Evolutionary conservation across 1,140 invertebrate genomes (phyloP), one percentile per base, ranked within the genome.

Genomic region (Dendroctonus valens): DNA sequence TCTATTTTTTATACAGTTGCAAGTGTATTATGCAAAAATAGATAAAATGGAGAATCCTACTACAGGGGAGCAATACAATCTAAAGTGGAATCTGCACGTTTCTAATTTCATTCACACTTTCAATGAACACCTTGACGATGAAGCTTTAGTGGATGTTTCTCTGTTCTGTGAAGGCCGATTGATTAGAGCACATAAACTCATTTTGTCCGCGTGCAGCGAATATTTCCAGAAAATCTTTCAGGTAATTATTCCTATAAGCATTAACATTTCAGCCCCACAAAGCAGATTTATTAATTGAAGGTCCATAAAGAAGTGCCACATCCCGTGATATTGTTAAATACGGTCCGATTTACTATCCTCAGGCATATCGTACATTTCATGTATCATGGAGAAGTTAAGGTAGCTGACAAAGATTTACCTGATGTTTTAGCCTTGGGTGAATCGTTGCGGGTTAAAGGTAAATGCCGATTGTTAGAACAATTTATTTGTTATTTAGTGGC

Each of bases 111-210:
- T 85, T 26, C 80, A 81, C 74, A 80, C 84, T n/a, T 83, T 86
- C 70, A 71, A 77, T 12, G 81, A 84, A 68, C 79, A 85, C 54
- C 78, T 83, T 41, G 77, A 76, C 49, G 75, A 74, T 53, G 82
- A 84, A 73, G 69, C 73, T 60, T 72, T 85, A 40, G 83, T 84
- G 12, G 84, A 86, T 77, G 83, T 85, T n/a, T 85, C 84, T 8
- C 70, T 86, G 42, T 79, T 80, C 41, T 84, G 83, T 74, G 81
- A 85, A 67, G 84, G 83, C 9, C 77, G 80, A 46, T 82, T 79
- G 67, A 73, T 86, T 9, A 84, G 83, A 72, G 83, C 83, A 7
- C 84, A 86, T 71, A 82, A 83, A 74, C 78, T 86, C 69, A 80
- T 86, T 46, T 76, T 86, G 38, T 81, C 83, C n/a, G 83, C 84